Evolutionary conservation across 2,888 invertebrate genomes (phyloP).

Genomic region (Epinotia nisella): DNA sequence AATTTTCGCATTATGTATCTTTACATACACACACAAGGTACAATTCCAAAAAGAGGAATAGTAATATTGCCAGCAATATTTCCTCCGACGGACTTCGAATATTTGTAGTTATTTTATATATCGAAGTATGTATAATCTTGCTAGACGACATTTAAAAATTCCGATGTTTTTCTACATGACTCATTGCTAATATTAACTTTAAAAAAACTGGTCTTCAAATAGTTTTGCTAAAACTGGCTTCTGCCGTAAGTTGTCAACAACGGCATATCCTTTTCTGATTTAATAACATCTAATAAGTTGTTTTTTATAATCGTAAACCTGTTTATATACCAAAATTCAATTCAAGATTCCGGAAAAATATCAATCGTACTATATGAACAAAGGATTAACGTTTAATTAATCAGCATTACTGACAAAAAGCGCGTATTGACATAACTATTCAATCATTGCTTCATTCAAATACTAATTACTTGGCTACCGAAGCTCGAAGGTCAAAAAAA

Average conservation of each 20-base stretch:
- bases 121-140: background rate
- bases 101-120: background rate
- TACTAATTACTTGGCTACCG: slow-evolving; percentile 10
- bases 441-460: slow-evolving; percentile 17
- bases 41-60: too few relatives aligned
- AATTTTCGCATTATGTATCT: too few relatives aligned
- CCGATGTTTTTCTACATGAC: slow-evolving; percentile 1
- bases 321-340: background rate
- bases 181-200: slow-evolving; percentile 1
- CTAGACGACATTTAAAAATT: background rate
- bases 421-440: slow-evolving; percentile 9
- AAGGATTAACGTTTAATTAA: slow-evolving; percentile 17
- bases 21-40: too few relatives aligned
- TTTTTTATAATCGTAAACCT: too few relatives aligned
- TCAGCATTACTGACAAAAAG: slow-evolving; percentile 1
- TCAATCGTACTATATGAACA: background rate
- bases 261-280: background rate
- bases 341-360: background rate
- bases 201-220: slow-evolving; percentile 27
- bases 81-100: background rate
- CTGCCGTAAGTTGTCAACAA: background rate
- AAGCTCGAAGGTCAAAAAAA: slow-evolving; percentile 15
- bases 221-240: background rate
- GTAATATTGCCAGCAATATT: too few relatives aligned
- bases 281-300: background rate